phyloP scores from a whole-genome alignment of 2,888 invertebrate genomes.

The Heliconius erato region DNA sequence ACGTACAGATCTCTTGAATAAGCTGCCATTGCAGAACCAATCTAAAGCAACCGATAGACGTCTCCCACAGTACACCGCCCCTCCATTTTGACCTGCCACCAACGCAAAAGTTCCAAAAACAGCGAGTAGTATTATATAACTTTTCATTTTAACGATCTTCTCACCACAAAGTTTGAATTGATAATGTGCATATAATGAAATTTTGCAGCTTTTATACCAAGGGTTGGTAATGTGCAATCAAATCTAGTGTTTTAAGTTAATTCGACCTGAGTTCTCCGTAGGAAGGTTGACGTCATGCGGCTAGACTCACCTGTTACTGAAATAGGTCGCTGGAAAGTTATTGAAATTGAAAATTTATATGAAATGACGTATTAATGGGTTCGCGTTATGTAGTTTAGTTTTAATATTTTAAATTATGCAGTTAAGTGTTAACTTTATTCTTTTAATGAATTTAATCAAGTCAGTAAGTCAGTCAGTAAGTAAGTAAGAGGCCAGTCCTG shows the following conservation, averaged over 20 bases:
- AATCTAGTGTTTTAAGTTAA: constrained; percentile 38
- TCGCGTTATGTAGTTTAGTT: background rate
- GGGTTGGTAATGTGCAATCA: constrained; percentile 36
- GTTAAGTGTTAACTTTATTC: background rate
- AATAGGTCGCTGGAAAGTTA: constrained; percentile 21
- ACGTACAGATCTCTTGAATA: constrained; percentile 9
- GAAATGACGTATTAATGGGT: background rate
- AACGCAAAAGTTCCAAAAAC: background rate
- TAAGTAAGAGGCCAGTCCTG: too few species aligned
- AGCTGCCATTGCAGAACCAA: constrained; percentile 12
- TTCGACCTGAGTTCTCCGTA: constrained; percentile 39
- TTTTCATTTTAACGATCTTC: constrained; percentile 18
- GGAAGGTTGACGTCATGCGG: constrained; percentile 36
- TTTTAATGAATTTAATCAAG: background rate
- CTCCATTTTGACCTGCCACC: background rate
- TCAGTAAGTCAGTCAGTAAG: too few species aligned
- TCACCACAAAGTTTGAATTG: constrained; percentile 23
- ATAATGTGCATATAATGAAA: constrained; percentile 30
- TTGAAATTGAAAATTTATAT: constrained; percentile 26
- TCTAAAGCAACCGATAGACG: constrained; percentile 14
- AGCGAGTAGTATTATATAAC: background rate
- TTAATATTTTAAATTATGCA: background rate
- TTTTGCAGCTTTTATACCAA: constrained; percentile 36
- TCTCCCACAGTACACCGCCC: constrained; percentile 7
- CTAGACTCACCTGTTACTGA: constrained; percentile 27